These are phyloP conservation scores for Anser brachyrhynchus DNA, from an alignment of 2,113 vertebrate genomes.

Conservation along the genomic window DNA sequence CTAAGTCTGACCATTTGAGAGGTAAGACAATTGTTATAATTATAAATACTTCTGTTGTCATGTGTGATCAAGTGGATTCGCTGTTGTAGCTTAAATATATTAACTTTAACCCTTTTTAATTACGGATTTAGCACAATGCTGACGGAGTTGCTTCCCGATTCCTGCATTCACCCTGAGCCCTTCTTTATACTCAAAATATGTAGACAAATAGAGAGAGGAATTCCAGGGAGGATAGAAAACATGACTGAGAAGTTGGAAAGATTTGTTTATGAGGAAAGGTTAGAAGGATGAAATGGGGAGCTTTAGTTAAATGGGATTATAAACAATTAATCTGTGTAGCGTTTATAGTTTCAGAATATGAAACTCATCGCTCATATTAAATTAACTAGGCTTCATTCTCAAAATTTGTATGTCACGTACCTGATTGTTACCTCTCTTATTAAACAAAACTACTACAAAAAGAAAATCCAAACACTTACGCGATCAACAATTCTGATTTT, in stretches of 20 bases:
- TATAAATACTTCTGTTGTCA: slow-evolving; percentile 66
- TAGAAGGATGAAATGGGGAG: slow-evolving; percentile 36
- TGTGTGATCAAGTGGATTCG: slow-evolving; percentile 55
- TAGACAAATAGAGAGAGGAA: slow-evolving; percentile 53
- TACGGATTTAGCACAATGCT: slow-evolving; percentile 53
- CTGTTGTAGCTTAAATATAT: slow-evolving; percentile 59
- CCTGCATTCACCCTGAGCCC: slow-evolving; percentile 16
- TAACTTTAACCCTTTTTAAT: slow-evolving; percentile 69
- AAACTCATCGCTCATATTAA: neutral
- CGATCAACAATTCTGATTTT: neutral
- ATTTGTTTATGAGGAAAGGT: slow-evolving; percentile 57
- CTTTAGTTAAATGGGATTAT: slow-evolving; percentile 55
- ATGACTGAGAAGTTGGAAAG: slow-evolving; percentile 54
- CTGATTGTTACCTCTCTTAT: neutral
- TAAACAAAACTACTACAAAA: neutral
- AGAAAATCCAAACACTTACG: neutral
- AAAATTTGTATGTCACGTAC: neutral
- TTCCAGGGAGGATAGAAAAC: slow-evolving; percentile 63
- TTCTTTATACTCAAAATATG: slow-evolving; percentile 61
- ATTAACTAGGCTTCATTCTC: neutral
- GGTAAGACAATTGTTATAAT: slow-evolving; percentile 59
- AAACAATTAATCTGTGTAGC: slow-evolving; percentile 1
- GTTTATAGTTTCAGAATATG: neutral
- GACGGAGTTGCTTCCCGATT: slow-evolving; percentile 8
- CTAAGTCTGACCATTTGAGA: slow-evolving; percentile 55